Evolutionary conservation across 2,113 vertebrate genomes (phyloP).

Genomic region (Catharus minimus): DNA sequence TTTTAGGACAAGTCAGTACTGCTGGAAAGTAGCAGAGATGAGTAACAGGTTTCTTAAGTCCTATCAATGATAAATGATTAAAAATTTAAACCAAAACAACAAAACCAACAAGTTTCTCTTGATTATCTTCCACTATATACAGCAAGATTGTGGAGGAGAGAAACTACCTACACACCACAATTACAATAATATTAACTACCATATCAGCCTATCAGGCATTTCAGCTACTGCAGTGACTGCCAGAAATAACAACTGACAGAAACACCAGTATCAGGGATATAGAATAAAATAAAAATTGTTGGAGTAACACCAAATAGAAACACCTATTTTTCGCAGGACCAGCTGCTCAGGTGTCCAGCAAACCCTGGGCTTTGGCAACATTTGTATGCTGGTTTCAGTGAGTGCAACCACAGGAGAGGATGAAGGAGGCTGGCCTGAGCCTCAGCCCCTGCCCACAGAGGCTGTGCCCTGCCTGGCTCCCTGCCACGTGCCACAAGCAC

Average conservation of each 20-base stretch:
- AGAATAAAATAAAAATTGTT: background rate
- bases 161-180: background rate
- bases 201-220: background rate
- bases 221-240: background rate
- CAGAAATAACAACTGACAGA: background rate
- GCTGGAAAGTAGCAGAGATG: background rate
- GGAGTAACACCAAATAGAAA: background rate
- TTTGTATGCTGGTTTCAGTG: background rate
- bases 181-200: background rate
- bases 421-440: rapidly evolving
- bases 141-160: background rate
- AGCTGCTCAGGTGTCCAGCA: background rate
- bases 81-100: background rate
- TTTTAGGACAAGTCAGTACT: background rate
- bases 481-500: rapidly evolving
- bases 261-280: background rate
- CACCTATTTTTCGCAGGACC: background rate
- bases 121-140: background rate
- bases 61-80: background rate
- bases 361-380: background rate
- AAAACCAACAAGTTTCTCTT: background rate
- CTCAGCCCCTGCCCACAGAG: background rate
- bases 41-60: background rate
- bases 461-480: background rate
- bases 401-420: background rate